Evolutionary conservation across 1,140 invertebrate species (phyloP), one percentile per base, ranked within the genome.

Genomic region (Drosophila burlai): DNA sequence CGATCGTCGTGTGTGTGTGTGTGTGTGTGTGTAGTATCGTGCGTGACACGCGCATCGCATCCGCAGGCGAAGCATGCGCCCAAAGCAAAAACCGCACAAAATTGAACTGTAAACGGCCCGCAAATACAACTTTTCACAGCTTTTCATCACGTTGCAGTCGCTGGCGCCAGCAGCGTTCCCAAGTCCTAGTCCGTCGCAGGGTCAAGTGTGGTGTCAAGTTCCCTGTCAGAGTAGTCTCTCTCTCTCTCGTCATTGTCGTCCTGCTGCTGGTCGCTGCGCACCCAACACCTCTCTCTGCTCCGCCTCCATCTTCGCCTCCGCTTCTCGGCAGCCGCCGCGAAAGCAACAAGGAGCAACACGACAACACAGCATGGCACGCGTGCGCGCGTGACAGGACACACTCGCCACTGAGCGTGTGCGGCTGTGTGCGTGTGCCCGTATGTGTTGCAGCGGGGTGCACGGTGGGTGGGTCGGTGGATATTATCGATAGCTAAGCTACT

Each of bases 41-140:
- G 54, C 18, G 34, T 38, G 52, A 55, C 40, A 43, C 31, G 52
- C 73, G n/a, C 59, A 29, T 11, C 45, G 69, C 76, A 57, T 61
- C 67, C 77, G 42, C 76, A 64, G 72, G 36, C 82, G 54, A 40
- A 58, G 47, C 62, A 80, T 45, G 26, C 57, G 36, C 69, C 76
- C 72, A 76, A 26, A 29, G 50, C 38, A 21, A 57, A 59, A 43
- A 9, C 36, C 66, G 63, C 15, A 66, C 62, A 68, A 45, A 34
- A 21, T 61, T 1, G 8, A 10, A 18, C n/a, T 66, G 63, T 63
- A 63, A 66, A 45, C 63, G 63, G 55, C 9, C 26, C 2, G 63
- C 67, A 69, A 46, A 46, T 24, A 29, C 29, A 68, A 52, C 38
- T 24, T 18, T 38, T 29, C 21, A 50, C 31, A 31, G 21, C n/a